Evolutionary conservation across 2,797 vertebrate species (phyloP).

Genomic region (Peromyscus nudipes): DNA sequence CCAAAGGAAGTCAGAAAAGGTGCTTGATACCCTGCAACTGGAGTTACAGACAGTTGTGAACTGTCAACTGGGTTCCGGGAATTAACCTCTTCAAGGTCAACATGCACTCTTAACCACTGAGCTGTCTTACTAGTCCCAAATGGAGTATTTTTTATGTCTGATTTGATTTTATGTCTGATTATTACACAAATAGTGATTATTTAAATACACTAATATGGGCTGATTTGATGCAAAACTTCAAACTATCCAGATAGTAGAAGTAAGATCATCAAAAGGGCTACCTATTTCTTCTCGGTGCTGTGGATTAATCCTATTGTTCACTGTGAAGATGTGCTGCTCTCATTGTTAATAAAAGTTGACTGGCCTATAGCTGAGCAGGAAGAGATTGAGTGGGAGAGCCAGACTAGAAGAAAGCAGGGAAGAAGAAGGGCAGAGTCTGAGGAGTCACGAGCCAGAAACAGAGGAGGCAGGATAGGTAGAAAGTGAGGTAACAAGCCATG

Average conservation of each 20-base stretch:
- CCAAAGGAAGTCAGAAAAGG: background rate
- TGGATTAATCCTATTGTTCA: too few relatives aligned
- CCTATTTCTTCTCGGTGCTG: background rate
- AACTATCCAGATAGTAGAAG: background rate
- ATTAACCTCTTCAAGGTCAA: background rate
- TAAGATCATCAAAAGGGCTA: background rate
- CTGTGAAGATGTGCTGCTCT: too few relatives aligned
- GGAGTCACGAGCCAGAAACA: too few relatives aligned
- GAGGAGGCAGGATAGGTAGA: too few relatives aligned
- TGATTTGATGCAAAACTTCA: background rate
- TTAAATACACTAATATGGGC: background rate
- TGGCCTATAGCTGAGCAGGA: too few relatives aligned
- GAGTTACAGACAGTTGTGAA: background rate
- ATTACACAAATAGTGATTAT: background rate
- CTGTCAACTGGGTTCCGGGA: background rate
- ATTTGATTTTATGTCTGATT: background rate
- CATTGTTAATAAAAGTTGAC: too few relatives aligned
- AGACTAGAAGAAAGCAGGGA: too few relatives aligned
- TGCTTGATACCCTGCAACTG: background rate
- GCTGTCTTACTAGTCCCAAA: background rate
- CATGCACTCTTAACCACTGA: background rate
- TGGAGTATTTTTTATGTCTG: background rate
- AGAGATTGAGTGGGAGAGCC: too few relatives aligned
- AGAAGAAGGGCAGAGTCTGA: too few relatives aligned
- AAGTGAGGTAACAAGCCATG: too few relatives aligned